These are phyloP conservation scores for Petrophora chlorosata DNA, from an alignment of 2,888 invertebrate genomes.

Conservation along the genomic window DNA sequence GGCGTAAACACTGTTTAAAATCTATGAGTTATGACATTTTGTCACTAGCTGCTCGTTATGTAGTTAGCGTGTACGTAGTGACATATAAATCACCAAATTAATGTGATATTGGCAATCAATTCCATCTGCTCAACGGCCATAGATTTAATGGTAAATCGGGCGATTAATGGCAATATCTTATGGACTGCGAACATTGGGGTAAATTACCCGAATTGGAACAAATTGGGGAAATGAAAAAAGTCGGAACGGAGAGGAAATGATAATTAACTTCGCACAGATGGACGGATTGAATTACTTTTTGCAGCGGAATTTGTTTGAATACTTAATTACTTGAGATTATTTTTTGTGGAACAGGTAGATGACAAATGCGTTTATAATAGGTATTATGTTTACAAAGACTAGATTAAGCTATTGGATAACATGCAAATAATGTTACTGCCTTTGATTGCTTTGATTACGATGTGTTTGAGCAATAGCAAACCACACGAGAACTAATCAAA, in stretches of 20 bases:
- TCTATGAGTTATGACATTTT: background rate
- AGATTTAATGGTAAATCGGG: constrained; percentile 34
- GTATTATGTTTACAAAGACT: too few relatives aligned
- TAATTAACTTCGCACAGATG: constrained; percentile 27
- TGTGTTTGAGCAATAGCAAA: constrained; percentile 14
- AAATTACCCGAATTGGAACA: constrained; percentile 31
- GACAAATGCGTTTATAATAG: background rate
- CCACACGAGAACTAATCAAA: constrained; percentile 23
- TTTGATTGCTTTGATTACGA: constrained; percentile 6
- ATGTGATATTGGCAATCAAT: constrained; percentile 28
- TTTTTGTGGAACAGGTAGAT: background rate
- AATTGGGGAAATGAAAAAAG: constrained; percentile 32
- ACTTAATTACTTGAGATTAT: constrained; percentile 4
- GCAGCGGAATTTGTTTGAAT: constrained; percentile 13
- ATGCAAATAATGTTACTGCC: too few relatives aligned
- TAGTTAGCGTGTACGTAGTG: background rate
- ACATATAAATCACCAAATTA: constrained; percentile 24
- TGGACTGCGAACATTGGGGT: constrained; percentile 32
- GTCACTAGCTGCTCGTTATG: background rate
- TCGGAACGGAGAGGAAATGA: constrained; percentile 22
- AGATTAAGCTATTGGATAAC: too few relatives aligned
- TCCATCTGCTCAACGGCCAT: constrained; percentile 30
- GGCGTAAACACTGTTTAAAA: too few relatives aligned
- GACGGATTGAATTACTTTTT: constrained; percentile 23
- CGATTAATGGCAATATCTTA: constrained; percentile 36